Base-by-base conservation (phyloP, 1,140 invertebrate species). In the Scaptomyza hsui region DNA sequence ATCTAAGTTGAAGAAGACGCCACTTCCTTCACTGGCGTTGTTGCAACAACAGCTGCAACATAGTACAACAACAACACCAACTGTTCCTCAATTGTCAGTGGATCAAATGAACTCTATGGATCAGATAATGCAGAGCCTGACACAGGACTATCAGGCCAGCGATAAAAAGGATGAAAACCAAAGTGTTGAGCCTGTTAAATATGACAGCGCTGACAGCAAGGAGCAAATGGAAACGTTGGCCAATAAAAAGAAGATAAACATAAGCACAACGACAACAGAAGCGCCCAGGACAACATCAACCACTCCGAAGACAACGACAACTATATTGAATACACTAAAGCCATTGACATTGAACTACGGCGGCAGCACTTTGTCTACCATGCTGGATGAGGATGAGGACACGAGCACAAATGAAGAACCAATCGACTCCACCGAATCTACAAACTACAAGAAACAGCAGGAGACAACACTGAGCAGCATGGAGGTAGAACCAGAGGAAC, bases 51-150 rank as follows among this genome's bases (percentile, higher is more conserved):
- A 74, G 19, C 62, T 75, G 74, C 83, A 76, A 41, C 72, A 51
- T 13, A 75, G 75, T 21, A 75, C 70, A 41, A 72, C 67, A 24
- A 64, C 81, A 1, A 70, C 81, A 4, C 56, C 80, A 5, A 55
- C 89, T 2, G 78, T 70, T 67, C 65, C 89, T 62, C 55, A 81
- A 29, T 21, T 72, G 26, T 72, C 74, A n/a, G 67, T 67, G 5
- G 78, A 65, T 32, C 75, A 89, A 24, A 90, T 89, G n/a, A 48
- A 73, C 4, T 90, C 88, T 2, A 80, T 90, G 72, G 88, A 90
- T 55, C 82, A 90, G 51, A 90, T 90, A 21, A 72, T 90, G 35
- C 75, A 85, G 48, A 86, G 75, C 5, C 63, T 90, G 3, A 85
- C 78, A 3, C 72, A 90, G 15, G 74, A 89, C 55, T 39, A 72